These are phyloP conservation scores for Chaetodon trifascialis DNA, from an alignment of 2,113 vertebrate genomes.

Conservation along the genomic window DNA sequence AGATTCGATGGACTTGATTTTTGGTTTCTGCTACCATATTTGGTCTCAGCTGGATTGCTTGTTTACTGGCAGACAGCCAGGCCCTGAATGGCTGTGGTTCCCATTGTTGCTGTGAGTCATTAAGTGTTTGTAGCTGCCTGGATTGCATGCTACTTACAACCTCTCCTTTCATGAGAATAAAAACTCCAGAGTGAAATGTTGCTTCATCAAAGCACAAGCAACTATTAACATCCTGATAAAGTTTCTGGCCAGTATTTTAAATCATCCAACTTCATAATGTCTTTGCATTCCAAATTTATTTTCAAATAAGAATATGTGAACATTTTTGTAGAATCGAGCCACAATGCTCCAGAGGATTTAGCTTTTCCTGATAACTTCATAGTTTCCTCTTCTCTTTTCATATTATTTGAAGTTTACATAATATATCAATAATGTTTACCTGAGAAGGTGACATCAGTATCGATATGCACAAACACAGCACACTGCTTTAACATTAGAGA, in stretches of 20 bases:
- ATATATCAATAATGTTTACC: neutral
- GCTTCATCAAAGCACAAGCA: neutral
- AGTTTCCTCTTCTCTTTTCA: neutral
- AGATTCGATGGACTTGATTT: no score
- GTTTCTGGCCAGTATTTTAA: neutral
- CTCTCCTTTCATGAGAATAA: neutral
- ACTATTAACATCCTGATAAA: neutral
- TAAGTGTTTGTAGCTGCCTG: neutral
- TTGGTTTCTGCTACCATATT: neutral
- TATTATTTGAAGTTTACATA: neutral
- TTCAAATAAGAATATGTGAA: neutral
- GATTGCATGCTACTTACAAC: neutral
- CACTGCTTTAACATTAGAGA: neutral
- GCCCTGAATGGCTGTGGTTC: neutral
- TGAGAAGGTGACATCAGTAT: neutral
- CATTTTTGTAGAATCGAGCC: neutral
- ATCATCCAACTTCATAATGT: neutral
- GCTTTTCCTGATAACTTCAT: neutral
- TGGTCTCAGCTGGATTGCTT: neutral
- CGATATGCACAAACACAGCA: constrained; percentile 3
- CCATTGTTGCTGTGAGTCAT: constrained; percentile 21
- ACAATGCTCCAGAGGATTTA: neutral
- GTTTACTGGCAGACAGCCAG: neutral
- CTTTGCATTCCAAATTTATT: neutral
- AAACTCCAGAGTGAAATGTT: neutral